Conservation (phyloP, 2,113 vertebrate genomes). For the Lepisosteus osseus region DNA sequence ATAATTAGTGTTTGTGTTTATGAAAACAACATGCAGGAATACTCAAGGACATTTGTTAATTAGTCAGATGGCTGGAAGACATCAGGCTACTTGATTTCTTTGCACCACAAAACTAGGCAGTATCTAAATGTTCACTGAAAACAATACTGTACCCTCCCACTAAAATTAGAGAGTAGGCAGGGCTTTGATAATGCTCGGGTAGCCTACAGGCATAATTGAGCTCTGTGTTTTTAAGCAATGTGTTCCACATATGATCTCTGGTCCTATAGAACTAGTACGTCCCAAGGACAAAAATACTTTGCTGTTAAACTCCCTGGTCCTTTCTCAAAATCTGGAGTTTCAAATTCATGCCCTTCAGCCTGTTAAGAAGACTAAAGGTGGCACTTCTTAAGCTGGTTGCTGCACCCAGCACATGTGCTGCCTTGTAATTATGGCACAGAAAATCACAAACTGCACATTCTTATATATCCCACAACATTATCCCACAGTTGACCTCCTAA, state of each 20-base stretch:
- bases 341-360: not conserved
- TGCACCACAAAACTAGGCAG: too few species aligned
- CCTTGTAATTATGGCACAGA: conserved; percentile 59
- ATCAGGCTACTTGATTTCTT: too few species aligned
- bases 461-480: conserved; percentile 35
- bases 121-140: not conserved
- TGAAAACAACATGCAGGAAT: too few species aligned
- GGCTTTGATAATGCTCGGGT: not conserved
- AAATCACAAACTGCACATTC: conserved; percentile 37
- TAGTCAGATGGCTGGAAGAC: too few species aligned
- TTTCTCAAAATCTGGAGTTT: conserved; percentile 17
- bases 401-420: conserved; percentile 25
- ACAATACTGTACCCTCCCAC: conserved; percentile 22
- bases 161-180: conserved; percentile 30
- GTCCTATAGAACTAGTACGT: not conserved
- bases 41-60: too few species aligned
- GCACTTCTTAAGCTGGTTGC: conserved; percentile 30
- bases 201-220: not conserved
- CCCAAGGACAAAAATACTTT: conserved; percentile 9
- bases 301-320: not conserved
- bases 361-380: conserved; percentile 39
- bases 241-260: not conserved
- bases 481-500: conserved; percentile 33
- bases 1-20: too few species aligned
- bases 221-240: conserved; percentile 4